These are phyloP conservation scores for Drosophila sproati DNA, from an alignment of 1,140 invertebrate genomes.

Conservation along the genomic window DNA sequence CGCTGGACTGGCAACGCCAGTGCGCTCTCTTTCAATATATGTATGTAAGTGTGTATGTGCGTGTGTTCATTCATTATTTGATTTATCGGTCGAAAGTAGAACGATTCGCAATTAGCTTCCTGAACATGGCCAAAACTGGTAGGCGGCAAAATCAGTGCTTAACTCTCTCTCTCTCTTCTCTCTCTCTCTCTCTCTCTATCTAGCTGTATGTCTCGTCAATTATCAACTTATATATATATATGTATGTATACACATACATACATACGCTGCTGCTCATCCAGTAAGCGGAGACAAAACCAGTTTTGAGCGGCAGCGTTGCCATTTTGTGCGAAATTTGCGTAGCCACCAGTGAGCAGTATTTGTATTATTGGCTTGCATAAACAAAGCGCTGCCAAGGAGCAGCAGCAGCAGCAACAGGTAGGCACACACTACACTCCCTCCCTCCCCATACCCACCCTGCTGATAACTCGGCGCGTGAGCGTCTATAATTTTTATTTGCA, in stretches of 20 bases:
- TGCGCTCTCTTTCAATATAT: conserved; percentile 19
- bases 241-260: conserved; percentile 37
- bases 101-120: conserved; percentile 45
- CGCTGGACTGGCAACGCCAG: conserved; percentile 19
- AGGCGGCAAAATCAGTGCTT: conserved; percentile 5
- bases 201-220: conserved; percentile 42
- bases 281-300: conserved; percentile 49
- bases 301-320: conserved; percentile 65
- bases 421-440: conserved; percentile 23
- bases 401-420: conserved; percentile 40
- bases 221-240: conserved; percentile 62
- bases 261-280: conserved; percentile 37
- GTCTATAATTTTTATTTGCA: conserved; percentile 1
- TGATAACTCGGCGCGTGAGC: conserved; percentile 39
- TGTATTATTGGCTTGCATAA: conserved; percentile 23
- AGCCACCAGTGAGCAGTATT: conserved; percentile 8
- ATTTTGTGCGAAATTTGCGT: conserved; percentile 65
- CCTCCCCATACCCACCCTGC: background rate
- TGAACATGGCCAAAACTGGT: conserved; percentile 53
- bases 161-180: background rate
- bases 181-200: conserved; percentile 1
- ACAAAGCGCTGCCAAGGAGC: conserved; percentile 22
- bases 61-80: conserved; percentile 69
- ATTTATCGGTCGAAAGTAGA: conserved; percentile 62
- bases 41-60: background rate